Base-by-base conservation (phyloP, 2,888 invertebrate genomes). In the Platycnemis pennipes region DNA sequence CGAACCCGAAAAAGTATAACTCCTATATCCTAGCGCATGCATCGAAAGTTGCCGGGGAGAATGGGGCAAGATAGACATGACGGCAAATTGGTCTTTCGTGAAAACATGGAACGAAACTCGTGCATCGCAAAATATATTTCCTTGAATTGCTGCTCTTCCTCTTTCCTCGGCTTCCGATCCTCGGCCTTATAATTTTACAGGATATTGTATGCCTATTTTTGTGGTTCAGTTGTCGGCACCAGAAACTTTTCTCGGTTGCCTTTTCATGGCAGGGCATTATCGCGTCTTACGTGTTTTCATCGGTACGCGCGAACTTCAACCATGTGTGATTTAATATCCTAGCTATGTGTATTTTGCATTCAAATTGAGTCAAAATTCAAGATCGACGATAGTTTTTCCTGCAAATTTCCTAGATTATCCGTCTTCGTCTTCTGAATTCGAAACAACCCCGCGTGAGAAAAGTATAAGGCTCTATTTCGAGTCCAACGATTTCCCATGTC, bases 401-500 rank as follows among this genome's bases (percentile, higher is more conserved):
- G 13, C 2, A 87, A 87, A 87, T 44, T n/a, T 19, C 3, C 11
- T 22, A 26, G 44, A 77, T 77, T 13, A 77, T 77, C 37, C 77
- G 8, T 37, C 8, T 44, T 42, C n/a, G 3, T 7, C 19, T 46
- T 87, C 87, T 3, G 26, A 42, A 87, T 46, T n/a, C 46, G 19
- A 22, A 46, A 2, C 87, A 44, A 45, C 77, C 13, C 44, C 2
- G 26, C 1, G 45, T n/a, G 87, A 87, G n/a, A 87, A 46, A 46
- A 87, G 37, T n/a, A 26, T 13, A 45, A 11, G n/a, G 45, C n/a
- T 45, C 26, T 26, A 44, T 46, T 45, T 42, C 42, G 86, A 86
- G 44, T 37, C 45, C 87, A 87, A 46, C 45, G 87, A 87, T 87
- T 87, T 87, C 45, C 44, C 44, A 87, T 87, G 87, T 87, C 45